Evolutionary conservation across 2,113 vertebrate species (phyloP).

Genomic region (Dinomys branickii): DNA sequence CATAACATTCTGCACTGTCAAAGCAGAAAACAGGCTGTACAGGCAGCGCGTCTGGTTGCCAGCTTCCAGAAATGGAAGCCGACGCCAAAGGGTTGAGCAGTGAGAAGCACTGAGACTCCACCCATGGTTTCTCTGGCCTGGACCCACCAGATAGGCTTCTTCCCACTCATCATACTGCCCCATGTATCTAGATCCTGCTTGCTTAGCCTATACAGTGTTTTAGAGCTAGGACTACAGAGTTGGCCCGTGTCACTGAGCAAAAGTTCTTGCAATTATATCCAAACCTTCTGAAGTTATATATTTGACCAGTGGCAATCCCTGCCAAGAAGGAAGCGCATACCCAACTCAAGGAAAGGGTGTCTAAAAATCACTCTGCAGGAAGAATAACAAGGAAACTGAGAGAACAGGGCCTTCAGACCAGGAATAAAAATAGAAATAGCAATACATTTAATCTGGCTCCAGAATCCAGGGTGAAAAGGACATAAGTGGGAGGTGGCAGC

Average conservation of each 20-base stretch:
- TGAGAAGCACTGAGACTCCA: background rate
- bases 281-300: background rate
- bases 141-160: background rate
- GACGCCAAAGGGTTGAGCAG: background rate
- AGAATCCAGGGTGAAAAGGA: background rate
- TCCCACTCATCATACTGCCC: background rate
- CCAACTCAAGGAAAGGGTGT: background rate
- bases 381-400: background rate
- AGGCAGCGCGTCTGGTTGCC: background rate
- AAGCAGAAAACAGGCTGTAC: background rate
- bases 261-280: background rate
- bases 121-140: background rate
- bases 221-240: background rate
- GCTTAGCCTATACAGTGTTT: background rate
- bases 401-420: background rate
- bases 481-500: background rate
- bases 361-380: background rate
- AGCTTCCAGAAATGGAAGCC: background rate
- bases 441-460: background rate
- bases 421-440: background rate
- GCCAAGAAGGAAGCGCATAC: background rate
- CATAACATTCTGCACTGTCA: background rate
- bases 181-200: background rate
- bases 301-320: background rate
- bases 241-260: too few species aligned